A percentile compares a stretch with the other conserved stretches of the same genome.
Conservation (phyloP, 2,113 vertebrate species). For the Mastomys coucha region DNA sequence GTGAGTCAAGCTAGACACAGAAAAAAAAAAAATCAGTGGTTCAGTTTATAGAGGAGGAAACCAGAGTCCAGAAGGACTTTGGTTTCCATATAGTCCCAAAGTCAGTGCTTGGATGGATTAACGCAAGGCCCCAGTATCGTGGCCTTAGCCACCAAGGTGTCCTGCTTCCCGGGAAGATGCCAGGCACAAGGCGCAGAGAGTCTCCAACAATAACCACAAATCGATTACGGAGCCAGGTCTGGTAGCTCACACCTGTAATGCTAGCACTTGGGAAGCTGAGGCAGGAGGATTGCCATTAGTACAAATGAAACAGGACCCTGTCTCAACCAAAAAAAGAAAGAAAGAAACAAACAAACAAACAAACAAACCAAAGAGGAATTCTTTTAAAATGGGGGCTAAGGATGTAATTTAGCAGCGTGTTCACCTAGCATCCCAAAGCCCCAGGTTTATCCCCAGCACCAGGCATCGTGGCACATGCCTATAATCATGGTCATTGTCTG, state of each 20-base stretch:
- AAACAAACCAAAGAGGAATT: neutral
- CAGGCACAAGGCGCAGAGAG: neutral
- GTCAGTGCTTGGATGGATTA: neutral
- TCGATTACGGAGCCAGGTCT: neutral
- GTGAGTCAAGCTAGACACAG: accelerated
- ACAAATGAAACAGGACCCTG: neutral
- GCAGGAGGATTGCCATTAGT: neutral
- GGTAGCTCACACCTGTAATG: neutral
- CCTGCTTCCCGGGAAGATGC: neutral
- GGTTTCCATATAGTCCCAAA: accelerated
- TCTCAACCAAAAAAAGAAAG: neutral
- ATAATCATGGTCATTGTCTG: neutral
- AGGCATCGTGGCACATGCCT: neutral
- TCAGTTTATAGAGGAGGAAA: constrained; percentile 5
- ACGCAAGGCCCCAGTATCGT: neutral
- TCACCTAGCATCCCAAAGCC: neutral
- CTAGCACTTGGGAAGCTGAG: neutral
- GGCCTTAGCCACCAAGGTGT: neutral
- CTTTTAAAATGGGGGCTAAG: neutral
- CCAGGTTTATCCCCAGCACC: neutral
- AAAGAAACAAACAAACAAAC: too few relatives aligned
- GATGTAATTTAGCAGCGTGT: neutral
- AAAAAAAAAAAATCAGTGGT: neutral
- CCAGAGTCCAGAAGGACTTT: neutral
- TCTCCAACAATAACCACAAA: too few relatives aligned